A percentile compares a stretch with the other conserved stretches of the same genome.
phyloP scores from a whole-genome alignment of 2,113 vertebrate species.

The Acrocephalus kingi region DNA sequence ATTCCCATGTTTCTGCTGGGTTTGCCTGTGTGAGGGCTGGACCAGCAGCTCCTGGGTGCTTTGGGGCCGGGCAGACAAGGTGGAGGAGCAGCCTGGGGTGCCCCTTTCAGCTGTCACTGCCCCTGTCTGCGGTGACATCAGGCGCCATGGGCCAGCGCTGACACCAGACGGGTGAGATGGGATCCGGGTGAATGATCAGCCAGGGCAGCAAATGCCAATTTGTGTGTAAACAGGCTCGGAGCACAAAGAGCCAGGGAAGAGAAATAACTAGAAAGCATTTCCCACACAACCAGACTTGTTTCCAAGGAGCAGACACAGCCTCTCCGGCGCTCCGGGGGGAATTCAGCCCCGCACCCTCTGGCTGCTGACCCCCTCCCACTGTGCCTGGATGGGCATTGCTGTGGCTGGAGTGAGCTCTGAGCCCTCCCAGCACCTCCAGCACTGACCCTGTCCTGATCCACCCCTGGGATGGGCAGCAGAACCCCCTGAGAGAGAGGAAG shows the following conservation, averaged over 20 bases:
- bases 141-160: accelerated
- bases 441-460: background rate
- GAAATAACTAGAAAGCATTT: conserved; percentile 10
- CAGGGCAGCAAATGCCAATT: background rate
- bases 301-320: background rate
- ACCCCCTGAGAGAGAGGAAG: background rate
- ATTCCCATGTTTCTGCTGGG: background rate
- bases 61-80: background rate
- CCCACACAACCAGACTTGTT: background rate
- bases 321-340: accelerated
- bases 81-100: background rate
- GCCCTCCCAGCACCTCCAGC: background rate
- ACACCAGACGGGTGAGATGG: background rate
- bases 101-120: background rate
- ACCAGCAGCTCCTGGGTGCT: background rate
- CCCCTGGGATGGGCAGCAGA: background rate
- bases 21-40: background rate
- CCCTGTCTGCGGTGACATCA: background rate
- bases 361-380: background rate
- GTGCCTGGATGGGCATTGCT: accelerated
- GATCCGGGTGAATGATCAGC: background rate
- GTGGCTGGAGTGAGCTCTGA: accelerated
- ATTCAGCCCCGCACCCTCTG: accelerated
- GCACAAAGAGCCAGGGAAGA: background rate
- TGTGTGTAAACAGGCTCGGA: background rate